A percentile compares a stretch with the other conserved stretches of the same genome.
phyloP scores from a whole-genome alignment of 1,140 invertebrate species.

The Harpegnathos saltator region DNA sequence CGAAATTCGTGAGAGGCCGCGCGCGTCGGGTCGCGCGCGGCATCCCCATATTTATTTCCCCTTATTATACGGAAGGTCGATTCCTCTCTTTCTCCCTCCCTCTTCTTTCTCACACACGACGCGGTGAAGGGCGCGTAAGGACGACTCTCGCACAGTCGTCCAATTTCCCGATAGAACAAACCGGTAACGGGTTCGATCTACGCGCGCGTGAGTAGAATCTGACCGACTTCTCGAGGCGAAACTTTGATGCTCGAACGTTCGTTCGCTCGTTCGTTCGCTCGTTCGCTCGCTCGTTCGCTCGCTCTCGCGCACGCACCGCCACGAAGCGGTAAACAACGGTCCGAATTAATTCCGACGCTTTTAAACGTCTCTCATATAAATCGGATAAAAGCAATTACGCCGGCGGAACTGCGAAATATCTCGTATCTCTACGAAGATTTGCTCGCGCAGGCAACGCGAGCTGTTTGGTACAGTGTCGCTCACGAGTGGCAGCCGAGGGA shows the following conservation, averaged over 20 bases:
- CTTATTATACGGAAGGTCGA: constrained; percentile 54
- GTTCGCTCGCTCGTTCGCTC: neutral
- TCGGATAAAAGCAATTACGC: constrained; percentile 61
- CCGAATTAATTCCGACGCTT: constrained; percentile 56
- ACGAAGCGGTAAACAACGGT: constrained; percentile 50
- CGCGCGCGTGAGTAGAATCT: constrained; percentile 42
- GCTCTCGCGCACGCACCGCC: neutral
- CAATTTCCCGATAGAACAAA: constrained; percentile 58
- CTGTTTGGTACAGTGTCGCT: constrained; percentile 30
- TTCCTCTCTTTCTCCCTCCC: neutral
- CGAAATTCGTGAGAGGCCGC: constrained; percentile 35
- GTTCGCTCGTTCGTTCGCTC: too few species aligned
- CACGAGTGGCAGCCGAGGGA: constrained; percentile 24
- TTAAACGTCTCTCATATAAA: constrained; percentile 63
- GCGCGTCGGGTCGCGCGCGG: constrained; percentile 9
- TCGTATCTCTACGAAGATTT: constrained; percentile 54
- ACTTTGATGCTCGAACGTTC: constrained; percentile 8
- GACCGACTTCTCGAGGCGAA: constrained; percentile 25
- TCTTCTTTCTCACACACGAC: constrained; percentile 9
- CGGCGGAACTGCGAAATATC: constrained; percentile 57
- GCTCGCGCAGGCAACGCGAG: constrained; percentile 12
- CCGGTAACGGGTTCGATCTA: constrained; percentile 52
- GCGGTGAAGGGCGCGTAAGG: constrained; percentile 12
- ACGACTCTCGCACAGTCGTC: constrained; percentile 26
- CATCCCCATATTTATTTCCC: constrained; percentile 48